These are phyloP conservation scores for Poeciliopsis occidentalis DNA, from an alignment of 2,113 vertebrate species.

Conservation along the genomic window DNA sequence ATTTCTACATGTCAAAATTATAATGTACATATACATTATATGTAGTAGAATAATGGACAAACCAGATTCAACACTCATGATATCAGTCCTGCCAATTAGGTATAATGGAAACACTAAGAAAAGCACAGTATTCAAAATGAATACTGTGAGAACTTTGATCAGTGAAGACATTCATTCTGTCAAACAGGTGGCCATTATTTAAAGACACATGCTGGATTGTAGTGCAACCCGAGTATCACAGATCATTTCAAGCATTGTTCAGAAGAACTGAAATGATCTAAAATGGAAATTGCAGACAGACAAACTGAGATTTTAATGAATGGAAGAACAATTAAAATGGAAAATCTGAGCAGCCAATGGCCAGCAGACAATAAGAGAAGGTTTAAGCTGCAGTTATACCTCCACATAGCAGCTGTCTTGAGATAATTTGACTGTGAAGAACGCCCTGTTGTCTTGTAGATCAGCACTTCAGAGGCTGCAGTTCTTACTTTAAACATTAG, in stretches of 20 bases:
- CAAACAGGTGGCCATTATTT: background rate
- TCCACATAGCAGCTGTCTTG: no score
- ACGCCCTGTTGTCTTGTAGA: no score
- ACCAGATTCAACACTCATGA: background rate
- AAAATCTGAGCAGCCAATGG: no score
- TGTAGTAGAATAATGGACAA: background rate
- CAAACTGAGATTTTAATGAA: no score
- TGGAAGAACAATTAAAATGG: no score
- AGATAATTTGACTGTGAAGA: no score
- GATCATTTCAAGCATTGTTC: background rate
- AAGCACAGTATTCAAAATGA: background rate
- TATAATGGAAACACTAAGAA: background rate
- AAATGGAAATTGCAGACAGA: no score
- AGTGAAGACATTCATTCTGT: background rate
- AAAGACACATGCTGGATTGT: background rate
- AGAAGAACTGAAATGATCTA: background rate
- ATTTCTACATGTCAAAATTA: background rate
- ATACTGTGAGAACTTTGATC: background rate
- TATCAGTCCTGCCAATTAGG: background rate
- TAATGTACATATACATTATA: background rate
- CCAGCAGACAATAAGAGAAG: no score
- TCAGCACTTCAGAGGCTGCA: no score
- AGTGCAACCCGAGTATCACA: background rate
- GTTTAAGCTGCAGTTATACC: no score
- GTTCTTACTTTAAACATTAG: no score